phyloP scores from a whole-genome alignment of 2,888 invertebrate species.

The Nephrotoma guestfalica region DNA sequence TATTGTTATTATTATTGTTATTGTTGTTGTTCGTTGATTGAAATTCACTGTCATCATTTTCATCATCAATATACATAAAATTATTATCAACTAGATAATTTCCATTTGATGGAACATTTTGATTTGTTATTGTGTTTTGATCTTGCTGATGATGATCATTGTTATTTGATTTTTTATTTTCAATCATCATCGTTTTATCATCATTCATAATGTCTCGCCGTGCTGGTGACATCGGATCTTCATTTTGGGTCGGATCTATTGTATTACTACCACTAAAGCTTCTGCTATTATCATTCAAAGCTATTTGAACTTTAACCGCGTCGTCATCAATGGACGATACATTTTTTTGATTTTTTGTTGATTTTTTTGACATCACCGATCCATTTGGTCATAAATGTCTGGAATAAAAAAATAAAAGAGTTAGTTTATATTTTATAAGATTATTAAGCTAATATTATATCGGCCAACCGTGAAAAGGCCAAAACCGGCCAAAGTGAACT shows the following conservation, averaged over 20 bases:
- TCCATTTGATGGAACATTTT: background rate
- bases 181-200: background rate
- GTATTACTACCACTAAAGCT: background rate
- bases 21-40: background rate
- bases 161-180: background rate
- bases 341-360: background rate
- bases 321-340: background rate
- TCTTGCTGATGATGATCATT: background rate
- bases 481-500: no score
- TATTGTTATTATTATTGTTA: background rate
- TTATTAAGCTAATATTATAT: no score
- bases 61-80: slow-evolving; percentile 2
- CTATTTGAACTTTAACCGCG: background rate
- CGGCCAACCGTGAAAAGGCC: no score
- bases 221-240: background rate
- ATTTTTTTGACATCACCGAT: background rate
- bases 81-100: background rate
- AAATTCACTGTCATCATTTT: background rate
- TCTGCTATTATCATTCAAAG: background rate
- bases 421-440: no score
- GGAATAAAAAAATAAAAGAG: background rate
- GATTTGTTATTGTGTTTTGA: background rate
- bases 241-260: background rate
- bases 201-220: background rate
- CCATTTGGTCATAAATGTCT: background rate